Percentiles rank a stretch among this genome's conserved stretches.
These are phyloP conservation scores for Pomatostomus ruficeps DNA, from an alignment of 2,113 vertebrate genomes.

Conservation along the genomic window DNA sequence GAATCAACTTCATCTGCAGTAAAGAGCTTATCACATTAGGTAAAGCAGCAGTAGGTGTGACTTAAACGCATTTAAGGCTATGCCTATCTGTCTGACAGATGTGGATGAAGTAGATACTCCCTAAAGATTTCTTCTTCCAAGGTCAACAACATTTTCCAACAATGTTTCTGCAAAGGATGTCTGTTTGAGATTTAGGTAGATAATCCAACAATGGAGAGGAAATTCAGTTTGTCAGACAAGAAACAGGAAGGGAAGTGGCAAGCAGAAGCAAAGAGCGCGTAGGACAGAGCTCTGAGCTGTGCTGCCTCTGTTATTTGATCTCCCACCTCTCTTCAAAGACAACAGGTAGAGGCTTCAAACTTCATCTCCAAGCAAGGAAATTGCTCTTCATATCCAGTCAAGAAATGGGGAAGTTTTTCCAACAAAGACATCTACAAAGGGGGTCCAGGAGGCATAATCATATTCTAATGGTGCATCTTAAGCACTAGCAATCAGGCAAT, in stretches of 20 bases:
- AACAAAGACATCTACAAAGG: background rate
- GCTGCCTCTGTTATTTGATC: background rate
- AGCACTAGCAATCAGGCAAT: background rate
- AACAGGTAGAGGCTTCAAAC: background rate
- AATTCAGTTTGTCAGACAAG: constrained; percentile 9
- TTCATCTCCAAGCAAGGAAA: background rate
- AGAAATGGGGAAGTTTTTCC: background rate
- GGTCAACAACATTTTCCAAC: background rate
- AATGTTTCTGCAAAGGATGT: background rate
- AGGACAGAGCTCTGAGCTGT: background rate
- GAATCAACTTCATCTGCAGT: background rate
- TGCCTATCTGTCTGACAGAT: background rate
- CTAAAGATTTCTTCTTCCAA: background rate
- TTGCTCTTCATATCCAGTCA: background rate
- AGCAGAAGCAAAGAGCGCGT: background rate
- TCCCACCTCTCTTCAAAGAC: background rate
- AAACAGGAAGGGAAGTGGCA: background rate
- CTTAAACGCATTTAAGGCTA: background rate
- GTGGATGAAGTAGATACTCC: background rate
- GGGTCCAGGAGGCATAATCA: background rate
- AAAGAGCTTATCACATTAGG: background rate
- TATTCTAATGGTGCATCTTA: background rate
- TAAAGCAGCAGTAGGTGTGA: background rate
- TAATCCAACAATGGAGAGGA: constrained; percentile 47
- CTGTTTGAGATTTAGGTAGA: constrained; percentile 31